These are phyloP conservation scores for Callocephalon fimbriatum DNA, from an alignment of 2,113 vertebrate species.

Conservation along the genomic window DNA sequence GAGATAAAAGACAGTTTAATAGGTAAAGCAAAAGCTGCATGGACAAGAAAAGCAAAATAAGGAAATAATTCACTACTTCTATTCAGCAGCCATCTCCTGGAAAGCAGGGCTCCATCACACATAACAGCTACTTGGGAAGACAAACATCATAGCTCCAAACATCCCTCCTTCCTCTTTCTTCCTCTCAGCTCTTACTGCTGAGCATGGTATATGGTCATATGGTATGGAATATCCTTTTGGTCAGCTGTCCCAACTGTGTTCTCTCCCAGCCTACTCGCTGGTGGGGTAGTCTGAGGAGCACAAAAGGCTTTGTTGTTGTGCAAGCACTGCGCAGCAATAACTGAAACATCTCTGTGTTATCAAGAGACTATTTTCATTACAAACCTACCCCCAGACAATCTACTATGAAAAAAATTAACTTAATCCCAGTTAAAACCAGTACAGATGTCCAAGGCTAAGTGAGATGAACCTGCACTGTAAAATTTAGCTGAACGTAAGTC, in stretches of 20 bases:
- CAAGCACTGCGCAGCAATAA: neutral
- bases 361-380: neutral
- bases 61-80: neutral
- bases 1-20: neutral
- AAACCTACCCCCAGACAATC: neutral
- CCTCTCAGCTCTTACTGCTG: neutral
- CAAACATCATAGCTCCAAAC: accelerated
- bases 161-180: neutral
- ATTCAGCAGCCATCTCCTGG: neutral
- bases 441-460: neutral
- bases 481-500: neutral
- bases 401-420: neutral
- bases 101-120: neutral
- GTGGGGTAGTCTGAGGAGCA: neutral
- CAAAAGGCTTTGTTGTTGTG: neutral
- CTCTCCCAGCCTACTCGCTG: neutral
- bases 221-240: neutral
- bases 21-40: neutral
- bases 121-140: accelerated
- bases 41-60: neutral
- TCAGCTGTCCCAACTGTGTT: neutral
- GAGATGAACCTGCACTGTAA: neutral
- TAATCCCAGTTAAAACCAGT: neutral
- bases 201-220: neutral
- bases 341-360: neutral